Conservation (phyloP, 2,888 invertebrate species). For the Diarsia rubi region DNA sequence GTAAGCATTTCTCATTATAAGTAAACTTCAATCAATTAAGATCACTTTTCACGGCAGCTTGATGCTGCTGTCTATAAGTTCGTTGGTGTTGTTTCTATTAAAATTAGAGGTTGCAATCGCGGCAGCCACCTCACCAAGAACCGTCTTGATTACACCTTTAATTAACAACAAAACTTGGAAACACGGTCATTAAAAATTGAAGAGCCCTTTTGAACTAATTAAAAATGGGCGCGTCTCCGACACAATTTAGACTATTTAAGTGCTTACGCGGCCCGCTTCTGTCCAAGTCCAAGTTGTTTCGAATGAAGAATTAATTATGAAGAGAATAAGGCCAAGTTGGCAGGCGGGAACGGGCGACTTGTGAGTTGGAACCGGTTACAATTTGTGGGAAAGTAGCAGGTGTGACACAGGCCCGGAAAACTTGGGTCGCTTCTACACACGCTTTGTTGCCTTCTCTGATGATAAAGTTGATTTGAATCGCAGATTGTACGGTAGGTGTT, state of each 20-base stretch:
- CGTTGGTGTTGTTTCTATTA: conserved; percentile 64
- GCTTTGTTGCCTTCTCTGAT: conserved; percentile 88
- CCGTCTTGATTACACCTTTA: conserved; percentile 75
- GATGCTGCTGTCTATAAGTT: conserved; percentile 48
- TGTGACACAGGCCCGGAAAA: conserved; percentile 84
- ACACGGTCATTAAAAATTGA: conserved; percentile 87
- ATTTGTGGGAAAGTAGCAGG: conserved; percentile 90
- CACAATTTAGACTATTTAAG: conserved; percentile 89
- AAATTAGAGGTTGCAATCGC: conserved; percentile 75
- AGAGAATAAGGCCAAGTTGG: conserved; percentile 85
- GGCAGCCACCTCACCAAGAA: conserved; percentile 66
- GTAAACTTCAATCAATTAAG: conserved; percentile 60
- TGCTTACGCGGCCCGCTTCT: conserved; percentile 87
- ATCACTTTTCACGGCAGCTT: conserved; percentile 55
- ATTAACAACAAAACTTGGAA: conserved; percentile 83
- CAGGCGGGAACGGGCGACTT: conserved; percentile 80
- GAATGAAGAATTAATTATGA: conserved; percentile 91
- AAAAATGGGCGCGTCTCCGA: conserved; percentile 89
- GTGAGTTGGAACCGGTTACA: conserved; percentile 86
- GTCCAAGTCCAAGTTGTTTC: conserved; percentile 87
- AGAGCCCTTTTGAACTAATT: conserved; percentile 87
- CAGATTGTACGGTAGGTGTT: conserved; percentile 84
- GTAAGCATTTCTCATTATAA: conserved; percentile 50
- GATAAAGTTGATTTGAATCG: conserved; percentile 89
- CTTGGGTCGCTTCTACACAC: conserved; percentile 83